Base-by-base conservation (phyloP, 2,888 invertebrate species). In the Xanthia togata region DNA sequence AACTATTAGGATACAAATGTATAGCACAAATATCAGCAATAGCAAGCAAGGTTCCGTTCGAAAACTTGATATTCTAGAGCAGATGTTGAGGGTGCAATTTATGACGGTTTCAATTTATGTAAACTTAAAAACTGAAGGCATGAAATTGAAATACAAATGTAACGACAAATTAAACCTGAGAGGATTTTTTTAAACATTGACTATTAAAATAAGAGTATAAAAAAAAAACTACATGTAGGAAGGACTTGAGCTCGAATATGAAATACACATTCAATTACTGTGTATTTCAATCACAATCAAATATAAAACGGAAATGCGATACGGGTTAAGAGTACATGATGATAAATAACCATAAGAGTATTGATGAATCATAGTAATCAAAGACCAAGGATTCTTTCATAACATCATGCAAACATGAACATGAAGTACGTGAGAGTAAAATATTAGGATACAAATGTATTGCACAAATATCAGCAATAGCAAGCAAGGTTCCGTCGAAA, bases 11-110 rank as follows among this genome's bases (percentile, higher is more conserved):
- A 41, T 41, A 41, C 9, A 41, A 41, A 41, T 41, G 41, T 41
- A 41, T 41, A 60, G 41, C 59, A 63, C 71, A 76, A 83, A 70
- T 84, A 70, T 81, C 50, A 76, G 73, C 63, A 82, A 84, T 84
- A 80, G 2, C 70, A 70, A 75, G 53, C 70, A 79, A 84, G 76
- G 63, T 70, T 26, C 5, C 14, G n/a, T 57, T 14, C n/a, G 60
- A 12, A 35, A 31, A 67, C 26, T 63, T 35, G 9, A 26, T 75
- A 60, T 63, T 55, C 55, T 26, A 44, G 44, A 53, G 23, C 41
- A 57, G 20, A 62, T 20, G 23, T 44, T 50, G 9, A 47, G 2
- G 6, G 35, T 55, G 41, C 2, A 59, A 53, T 53, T 47, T 20
- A 14, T 53, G 23, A 35, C 20, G 14, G 8, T 41, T 41, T 20